Percentiles rank a stretch among this genome's conserved stretches.
These are phyloP conservation scores for Pedicia rivosa DNA, from an alignment of 2,888 invertebrate genomes.

Conservation along the genomic window DNA sequence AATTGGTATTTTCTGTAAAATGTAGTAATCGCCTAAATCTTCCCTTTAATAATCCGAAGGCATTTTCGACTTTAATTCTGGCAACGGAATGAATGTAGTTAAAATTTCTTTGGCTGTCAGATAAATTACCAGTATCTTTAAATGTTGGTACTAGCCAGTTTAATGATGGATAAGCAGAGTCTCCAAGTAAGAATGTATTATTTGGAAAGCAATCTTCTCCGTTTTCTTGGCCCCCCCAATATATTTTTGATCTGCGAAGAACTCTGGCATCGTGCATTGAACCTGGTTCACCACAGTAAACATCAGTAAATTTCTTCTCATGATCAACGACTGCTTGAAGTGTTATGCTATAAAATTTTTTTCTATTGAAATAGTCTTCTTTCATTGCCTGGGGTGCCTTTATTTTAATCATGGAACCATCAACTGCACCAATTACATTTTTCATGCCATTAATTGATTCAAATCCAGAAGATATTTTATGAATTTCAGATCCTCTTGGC, in stretches of 20 bases:
- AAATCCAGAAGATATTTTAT: not conserved
- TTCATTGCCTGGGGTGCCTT: constrained; percentile 11
- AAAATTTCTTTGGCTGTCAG: constrained; percentile 14
- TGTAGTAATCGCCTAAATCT: constrained; percentile 16
- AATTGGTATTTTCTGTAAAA: constrained; percentile 13
- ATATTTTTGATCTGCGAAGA: constrained; percentile 3
- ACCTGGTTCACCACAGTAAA: constrained; percentile 17
- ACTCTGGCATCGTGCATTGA: constrained; percentile 16
- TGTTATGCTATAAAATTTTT: constrained; percentile 13
- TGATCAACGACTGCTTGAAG: constrained; percentile 17
- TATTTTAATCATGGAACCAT: constrained; percentile 14
- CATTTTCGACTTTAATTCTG: constrained; percentile 17
- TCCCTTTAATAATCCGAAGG: constrained; percentile 18
- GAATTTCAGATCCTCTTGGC: constrained; percentile 5
- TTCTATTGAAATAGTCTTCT: constrained; percentile 14
- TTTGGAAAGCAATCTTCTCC: constrained; percentile 2
- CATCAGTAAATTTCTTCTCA: constrained; percentile 15
- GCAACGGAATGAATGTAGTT: constrained; percentile 17
- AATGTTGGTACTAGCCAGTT: constrained; percentile 15
- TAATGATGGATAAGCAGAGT: constrained; percentile 16
- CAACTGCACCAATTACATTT: constrained; percentile 14
- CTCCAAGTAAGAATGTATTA: constrained; percentile 13
- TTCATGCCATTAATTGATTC: constrained; percentile 1
- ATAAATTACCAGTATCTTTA: constrained; percentile 17
- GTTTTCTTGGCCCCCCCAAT: not conserved